A percentile compares a stretch with the other conserved stretches of the same genome.
phyloP scores from a whole-genome alignment of 2,113 vertebrate species.

The Hiodon alosoides region DNA sequence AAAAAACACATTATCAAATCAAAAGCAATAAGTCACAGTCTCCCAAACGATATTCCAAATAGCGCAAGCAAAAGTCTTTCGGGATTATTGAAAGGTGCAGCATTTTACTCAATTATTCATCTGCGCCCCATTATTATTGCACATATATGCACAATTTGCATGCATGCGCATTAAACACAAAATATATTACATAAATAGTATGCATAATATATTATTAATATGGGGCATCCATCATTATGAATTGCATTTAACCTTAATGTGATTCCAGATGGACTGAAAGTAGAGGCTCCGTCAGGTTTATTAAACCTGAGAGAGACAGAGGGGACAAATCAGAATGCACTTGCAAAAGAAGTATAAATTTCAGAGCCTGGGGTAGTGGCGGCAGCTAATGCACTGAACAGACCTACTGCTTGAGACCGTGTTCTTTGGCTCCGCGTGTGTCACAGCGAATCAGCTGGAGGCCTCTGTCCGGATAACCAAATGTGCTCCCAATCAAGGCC shows the following conservation, averaged over 20 bases:
- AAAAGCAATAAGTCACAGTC: conserved; percentile 43
- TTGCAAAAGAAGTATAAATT: conserved; percentile 42
- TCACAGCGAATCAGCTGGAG: conserved; percentile 30
- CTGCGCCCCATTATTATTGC: not conserved
- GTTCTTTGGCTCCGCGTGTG: conserved; percentile 20
- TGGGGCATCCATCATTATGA: conserved; percentile 46
- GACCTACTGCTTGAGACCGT: conserved; percentile 15
- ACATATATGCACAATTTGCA: not conserved
- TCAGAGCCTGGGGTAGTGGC: conserved; percentile 21
- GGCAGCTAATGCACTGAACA: conserved; percentile 35
- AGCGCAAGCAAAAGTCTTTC: conserved; percentile 1
- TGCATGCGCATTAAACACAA: conserved; percentile 32
- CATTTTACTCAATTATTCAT: not conserved
- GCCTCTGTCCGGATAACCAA: not conserved
- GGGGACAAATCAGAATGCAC: conserved; percentile 43
- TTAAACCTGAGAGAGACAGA: conserved; percentile 35
- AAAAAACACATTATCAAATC: conserved; percentile 49
- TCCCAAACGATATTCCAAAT: conserved; percentile 40
- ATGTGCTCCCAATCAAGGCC: conserved; percentile 7
- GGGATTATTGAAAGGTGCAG: not conserved
- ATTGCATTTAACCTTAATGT: conserved; percentile 59
- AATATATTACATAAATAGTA: conserved; percentile 65
- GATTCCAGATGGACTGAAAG: conserved; percentile 54
- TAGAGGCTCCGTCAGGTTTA: conserved; percentile 43
- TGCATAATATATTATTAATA: conserved; percentile 57